These are phyloP conservation scores for Minunthozetes semirufus DNA, from an alignment of 2,888 invertebrate genomes.

Conservation along the genomic window DNA sequence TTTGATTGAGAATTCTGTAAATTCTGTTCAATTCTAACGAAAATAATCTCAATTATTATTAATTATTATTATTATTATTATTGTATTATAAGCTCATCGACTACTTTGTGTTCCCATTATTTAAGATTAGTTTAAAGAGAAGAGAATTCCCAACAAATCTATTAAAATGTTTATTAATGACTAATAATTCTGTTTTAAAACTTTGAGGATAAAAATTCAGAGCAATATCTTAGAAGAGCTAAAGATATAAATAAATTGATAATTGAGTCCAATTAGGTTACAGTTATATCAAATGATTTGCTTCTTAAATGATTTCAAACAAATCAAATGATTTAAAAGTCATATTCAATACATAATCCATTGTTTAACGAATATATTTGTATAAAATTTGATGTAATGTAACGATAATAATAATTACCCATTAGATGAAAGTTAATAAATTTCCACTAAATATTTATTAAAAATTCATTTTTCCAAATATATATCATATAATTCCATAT, in stretches of 20 bases:
- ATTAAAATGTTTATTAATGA: not conserved
- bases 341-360: constrained; percentile 11
- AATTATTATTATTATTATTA: not conserved
- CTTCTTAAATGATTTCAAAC: not conserved
- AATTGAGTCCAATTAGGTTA: not conserved
- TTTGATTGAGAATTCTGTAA: not conserved
- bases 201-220: not conserved
- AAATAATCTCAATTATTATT: not conserved
- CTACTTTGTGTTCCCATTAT: not conserved
- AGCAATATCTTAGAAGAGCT: not conserved
- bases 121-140: not conserved
- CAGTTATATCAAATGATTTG: not conserved
- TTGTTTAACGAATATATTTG: not conserved
- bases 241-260: not conserved
- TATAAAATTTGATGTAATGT: constrained; percentile 16
- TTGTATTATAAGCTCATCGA: not conserved
- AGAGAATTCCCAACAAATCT: not conserved
- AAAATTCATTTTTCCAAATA: not conserved
- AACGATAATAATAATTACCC: not conserved
- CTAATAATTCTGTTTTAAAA: not conserved
- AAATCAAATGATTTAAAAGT: not conserved
- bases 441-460: not conserved
- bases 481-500: too few species aligned
- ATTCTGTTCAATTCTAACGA: not conserved
- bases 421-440: not conserved